phyloP scores from a whole-genome alignment of 2,888 invertebrate species.

The Onthophagus sagittarius region DNA sequence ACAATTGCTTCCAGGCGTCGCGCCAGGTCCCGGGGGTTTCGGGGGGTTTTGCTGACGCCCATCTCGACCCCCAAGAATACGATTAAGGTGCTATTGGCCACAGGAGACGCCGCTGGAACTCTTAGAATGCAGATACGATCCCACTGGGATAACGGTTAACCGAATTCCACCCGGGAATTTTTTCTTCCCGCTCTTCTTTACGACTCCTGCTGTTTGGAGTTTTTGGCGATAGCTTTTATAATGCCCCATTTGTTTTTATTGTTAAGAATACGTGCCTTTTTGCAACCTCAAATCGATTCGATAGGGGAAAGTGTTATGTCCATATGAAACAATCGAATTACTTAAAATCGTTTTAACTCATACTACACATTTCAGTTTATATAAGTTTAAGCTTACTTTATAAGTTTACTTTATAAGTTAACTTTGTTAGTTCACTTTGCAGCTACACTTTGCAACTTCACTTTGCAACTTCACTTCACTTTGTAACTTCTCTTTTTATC shows the following conservation, averaged over 20 bases:
- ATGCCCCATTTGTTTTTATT: not conserved
- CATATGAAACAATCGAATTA: no score
- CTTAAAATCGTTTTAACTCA: no score
- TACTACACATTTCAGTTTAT: not conserved
- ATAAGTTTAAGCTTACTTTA: no score
- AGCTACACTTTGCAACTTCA: no score
- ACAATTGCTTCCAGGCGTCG: conserved; percentile 38
- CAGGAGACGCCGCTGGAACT: conserved; percentile 33
- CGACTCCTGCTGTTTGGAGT: not conserved
- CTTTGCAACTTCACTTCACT: not conserved
- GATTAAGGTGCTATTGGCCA: conserved; percentile 39
- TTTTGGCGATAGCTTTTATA: not conserved
- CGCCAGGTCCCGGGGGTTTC: conserved; percentile 2
- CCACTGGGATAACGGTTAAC: conserved; percentile 35
- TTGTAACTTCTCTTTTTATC: not conserved
- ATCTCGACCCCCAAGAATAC: conserved; percentile 27
- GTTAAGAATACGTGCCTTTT: not conserved
- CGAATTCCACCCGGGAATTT: conserved; percentile 32
- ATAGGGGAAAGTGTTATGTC: no score
- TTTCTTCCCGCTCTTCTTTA: not conserved
- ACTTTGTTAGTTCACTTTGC: no score
- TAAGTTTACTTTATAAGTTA: no score
- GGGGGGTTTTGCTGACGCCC: conserved; percentile 32
- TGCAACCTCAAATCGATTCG: not conserved
- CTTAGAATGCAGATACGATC: conserved; percentile 35